phyloP scores from a whole-genome alignment of 2,888 invertebrate species.

The Ectemnius lituratus region DNA sequence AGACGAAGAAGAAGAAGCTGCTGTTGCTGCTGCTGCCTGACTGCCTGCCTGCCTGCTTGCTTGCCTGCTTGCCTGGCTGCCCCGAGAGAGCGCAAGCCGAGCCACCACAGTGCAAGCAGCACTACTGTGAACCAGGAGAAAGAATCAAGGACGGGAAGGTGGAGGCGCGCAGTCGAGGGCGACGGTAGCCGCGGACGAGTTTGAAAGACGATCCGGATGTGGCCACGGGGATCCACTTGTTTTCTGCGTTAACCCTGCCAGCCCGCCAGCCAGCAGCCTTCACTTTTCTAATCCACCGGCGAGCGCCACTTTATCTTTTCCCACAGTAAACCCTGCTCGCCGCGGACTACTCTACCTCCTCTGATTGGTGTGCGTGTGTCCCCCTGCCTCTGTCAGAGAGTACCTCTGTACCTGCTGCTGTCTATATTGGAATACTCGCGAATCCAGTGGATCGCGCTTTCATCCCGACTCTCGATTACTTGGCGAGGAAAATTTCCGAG shows the following conservation, averaged over 20 bases:
- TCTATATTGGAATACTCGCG: neutral
- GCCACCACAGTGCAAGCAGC: constrained; percentile 1
- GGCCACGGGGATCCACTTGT: constrained; percentile 51
- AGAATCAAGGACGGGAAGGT: constrained; percentile 30
- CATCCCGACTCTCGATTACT: no score
- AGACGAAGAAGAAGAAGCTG: constrained; percentile 25
- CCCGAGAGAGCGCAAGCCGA: constrained; percentile 28
- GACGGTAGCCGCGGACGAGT: constrained; percentile 44
- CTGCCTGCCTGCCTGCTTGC: neutral
- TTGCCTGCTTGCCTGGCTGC: constrained; percentile 5
- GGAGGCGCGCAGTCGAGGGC: constrained; percentile 32
- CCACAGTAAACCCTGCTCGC: no score
- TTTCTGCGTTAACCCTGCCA: constrained; percentile 29
- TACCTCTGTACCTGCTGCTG: neutral
- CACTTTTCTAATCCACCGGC: constrained; percentile 29
- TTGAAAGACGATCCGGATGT: constrained; percentile 62
- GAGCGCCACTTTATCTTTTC: neutral
- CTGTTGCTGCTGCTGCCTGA: neutral
- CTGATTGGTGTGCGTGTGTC: no score
- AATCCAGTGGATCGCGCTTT: no score
- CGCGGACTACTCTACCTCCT: no score
- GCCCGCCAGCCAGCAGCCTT: constrained; percentile 1
- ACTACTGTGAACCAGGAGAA: constrained; percentile 26
- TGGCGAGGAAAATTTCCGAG: no score
- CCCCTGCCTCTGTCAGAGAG: no score